These are phyloP conservation scores for Cataglyphis cursor DNA, from an alignment of 2,888 invertebrate genomes.

Conservation along the genomic window DNA sequence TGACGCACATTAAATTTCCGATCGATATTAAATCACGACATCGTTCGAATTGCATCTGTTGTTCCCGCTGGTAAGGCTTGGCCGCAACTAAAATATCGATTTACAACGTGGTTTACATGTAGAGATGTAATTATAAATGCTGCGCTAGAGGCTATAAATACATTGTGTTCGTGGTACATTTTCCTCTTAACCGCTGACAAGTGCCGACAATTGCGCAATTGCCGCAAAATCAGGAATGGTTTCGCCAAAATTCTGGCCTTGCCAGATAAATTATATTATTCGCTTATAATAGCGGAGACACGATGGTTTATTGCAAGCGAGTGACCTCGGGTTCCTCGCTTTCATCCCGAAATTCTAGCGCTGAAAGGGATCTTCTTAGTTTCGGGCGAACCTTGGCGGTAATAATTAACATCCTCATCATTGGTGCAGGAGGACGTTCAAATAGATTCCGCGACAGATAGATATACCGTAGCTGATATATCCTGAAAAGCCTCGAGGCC, in stretches of 20 bases:
- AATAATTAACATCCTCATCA: slow-evolving; percentile 80
- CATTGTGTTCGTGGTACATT: not conserved
- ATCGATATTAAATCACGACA: not conserved
- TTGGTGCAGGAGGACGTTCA: slow-evolving; percentile 68
- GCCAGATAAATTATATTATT: not conserved
- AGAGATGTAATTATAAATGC: not conserved
- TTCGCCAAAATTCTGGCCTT: not conserved
- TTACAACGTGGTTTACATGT: not conserved
- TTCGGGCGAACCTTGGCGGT: slow-evolving; percentile 66
- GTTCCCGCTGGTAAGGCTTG: not conserved
- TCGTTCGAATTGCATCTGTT: not conserved
- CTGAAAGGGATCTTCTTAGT: slow-evolving; percentile 46
- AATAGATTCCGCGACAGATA: slow-evolving; percentile 75
- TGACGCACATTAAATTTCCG: not conserved
- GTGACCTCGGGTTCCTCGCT: slow-evolving; percentile 73
- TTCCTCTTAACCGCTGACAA: not conserved
- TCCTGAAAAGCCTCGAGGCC: slow-evolving; percentile 68
- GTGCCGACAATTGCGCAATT: not conserved
- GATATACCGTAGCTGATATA: slow-evolving; percentile 48
- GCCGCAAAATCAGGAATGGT: not conserved
- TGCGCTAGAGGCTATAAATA: no score
- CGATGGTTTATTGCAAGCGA: slow-evolving; percentile 50
- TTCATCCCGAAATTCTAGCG: slow-evolving; percentile 59
- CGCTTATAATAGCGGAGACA: not conserved
- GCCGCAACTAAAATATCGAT: not conserved